These are phyloP conservation scores for Lycaena phlaeas DNA, from an alignment of 2,888 invertebrate species.

Conservation along the genomic window DNA sequence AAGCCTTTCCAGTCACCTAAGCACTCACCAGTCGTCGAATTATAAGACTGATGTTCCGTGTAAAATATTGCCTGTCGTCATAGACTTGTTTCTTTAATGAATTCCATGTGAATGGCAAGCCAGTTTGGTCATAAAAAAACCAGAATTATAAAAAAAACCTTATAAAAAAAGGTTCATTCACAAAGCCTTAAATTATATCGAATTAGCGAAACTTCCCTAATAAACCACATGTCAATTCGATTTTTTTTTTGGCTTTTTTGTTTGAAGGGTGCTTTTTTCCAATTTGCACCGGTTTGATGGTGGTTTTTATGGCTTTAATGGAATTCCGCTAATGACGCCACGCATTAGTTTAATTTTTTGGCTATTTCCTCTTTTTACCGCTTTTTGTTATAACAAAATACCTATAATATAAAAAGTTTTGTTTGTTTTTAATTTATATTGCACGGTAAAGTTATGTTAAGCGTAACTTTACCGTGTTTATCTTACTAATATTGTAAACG, in stretches of 20 bases:
- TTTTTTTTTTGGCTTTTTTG: slow-evolving; percentile 29
- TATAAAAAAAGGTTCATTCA: slow-evolving; percentile 24
- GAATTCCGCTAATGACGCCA: slow-evolving; percentile 54
- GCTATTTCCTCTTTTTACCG: slow-evolving; percentile 18
- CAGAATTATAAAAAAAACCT: neutral
- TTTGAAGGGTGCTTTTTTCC: slow-evolving; percentile 31
- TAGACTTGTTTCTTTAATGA: no score
- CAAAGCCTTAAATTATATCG: slow-evolving; percentile 38
- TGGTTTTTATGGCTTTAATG: slow-evolving; percentile 47
- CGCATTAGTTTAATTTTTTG: slow-evolving; percentile 36
- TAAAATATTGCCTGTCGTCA: no score
- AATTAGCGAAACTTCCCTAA: slow-evolving; percentile 41
- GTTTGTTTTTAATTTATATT: no score
- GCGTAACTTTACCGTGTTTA: no score
- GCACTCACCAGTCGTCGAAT: no score
- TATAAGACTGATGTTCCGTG: no score
- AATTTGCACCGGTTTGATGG: slow-evolving; percentile 52
- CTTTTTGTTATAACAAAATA: neutral
- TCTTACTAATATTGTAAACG: no score
- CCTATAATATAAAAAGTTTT: neutral
- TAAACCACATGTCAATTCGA: slow-evolving; percentile 46
- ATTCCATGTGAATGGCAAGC: no score
- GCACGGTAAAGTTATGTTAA: no score
- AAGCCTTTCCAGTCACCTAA: no score
- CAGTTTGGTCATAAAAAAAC: neutral